Percentiles rank a stretch among this genome's conserved stretches.
phyloP scores from a whole-genome alignment of 2,113 vertebrate genomes.

The cat (Felis catus) region F.catus_Fca126_mat1.0 CM031412.1:181391501-181392000 shows the following conservation, averaged over 20 bases:
- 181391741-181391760: background rate
- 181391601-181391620: constrained; percentile 4
- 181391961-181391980: background rate
- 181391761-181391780: background rate
- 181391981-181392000: background rate
- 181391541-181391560: background rate
- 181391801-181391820: background rate
- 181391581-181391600: background rate
- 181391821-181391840: constrained; percentile 9
- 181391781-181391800: background rate
- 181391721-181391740: background rate
- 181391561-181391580: background rate
- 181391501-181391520: constrained; percentile 1
- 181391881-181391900: background rate
- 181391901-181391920: no score
- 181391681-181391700: background rate
- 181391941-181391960: background rate
- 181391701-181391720: background rate
- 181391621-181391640: background rate
- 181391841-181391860: background rate
- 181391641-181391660: background rate
- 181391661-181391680: background rate
- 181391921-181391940: background rate
- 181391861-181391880: background rate
- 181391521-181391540: constrained; percentile 31